Evolutionary conservation across 2,888 invertebrate genomes (phyloP), one percentile per base, ranked within the genome.

Genomic region (Lepeophtheirus nordmannii): DNA sequence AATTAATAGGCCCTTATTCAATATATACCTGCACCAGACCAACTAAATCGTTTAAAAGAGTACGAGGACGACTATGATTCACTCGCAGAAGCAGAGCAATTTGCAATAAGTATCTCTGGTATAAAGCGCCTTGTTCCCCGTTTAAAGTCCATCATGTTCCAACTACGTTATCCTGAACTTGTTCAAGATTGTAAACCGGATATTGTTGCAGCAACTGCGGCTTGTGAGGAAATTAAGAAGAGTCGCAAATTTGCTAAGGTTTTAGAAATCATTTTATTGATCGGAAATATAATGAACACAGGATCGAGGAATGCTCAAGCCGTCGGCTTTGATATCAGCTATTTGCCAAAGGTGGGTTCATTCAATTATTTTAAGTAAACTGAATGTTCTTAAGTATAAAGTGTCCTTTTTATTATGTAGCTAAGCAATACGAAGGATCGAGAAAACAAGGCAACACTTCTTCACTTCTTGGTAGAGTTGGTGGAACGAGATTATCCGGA

Each of bases 211-310:
- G 91, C 89, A 0, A 92, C 92, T 1, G 91, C 91, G 0, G 96
- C 96, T 0, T 94, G 96, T 72, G 91, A 96, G 72, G 92, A 96
- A 76, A 85, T 93, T 1, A 87, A 85, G 71, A 83, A 83, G 38
- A 93, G 93, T 72, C 83, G 83, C 70, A 94, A 92, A 73, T 93
- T 98, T 75, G 85, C 87, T 0, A 85, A 84, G 74, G 85, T 98
- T 62, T 76, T 98, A 14, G 90, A 96, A 75, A 78, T 97, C 0
- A 82, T 97, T 68, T 79, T 98, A 0, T 76, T 94, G 12, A 79
- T 96, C 23, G 97, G 97, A 5, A 98, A 98, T 77, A 93, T 89
- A 73, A 90, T 98, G 89, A 97, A 97, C 76, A 84, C 90, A 0
- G 94, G 94, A 0, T 89, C 92, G 10, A 86, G 86, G 72, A 93